Evolutionary conservation across 2,113 vertebrate genomes (phyloP).

Genomic region (Pardalotus punctatus): DNA sequence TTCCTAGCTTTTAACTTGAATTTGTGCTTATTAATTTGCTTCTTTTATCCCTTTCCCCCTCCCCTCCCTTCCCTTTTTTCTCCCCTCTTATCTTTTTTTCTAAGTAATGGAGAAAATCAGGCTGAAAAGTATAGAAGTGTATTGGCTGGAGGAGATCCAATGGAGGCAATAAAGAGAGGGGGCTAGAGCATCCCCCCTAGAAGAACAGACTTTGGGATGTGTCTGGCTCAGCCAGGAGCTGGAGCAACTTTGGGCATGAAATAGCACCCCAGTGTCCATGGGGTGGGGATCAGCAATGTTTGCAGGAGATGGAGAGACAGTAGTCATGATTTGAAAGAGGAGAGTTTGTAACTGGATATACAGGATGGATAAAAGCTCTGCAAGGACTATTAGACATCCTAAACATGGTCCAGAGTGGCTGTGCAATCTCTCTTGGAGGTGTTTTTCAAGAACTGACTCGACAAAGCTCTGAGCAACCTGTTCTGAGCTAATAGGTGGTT

Average conservation of each 20-base stretch:
- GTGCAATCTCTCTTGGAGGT: neutral
- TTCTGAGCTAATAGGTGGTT: neutral
- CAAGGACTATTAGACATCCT: neutral
- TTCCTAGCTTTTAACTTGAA: neutral
- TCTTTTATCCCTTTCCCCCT: neutral
- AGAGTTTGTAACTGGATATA: neutral
- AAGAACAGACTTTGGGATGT: no score
- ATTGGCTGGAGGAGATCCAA: neutral
- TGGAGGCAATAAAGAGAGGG: no score
- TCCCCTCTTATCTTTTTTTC: accelerated
- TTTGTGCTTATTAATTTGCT: neutral
- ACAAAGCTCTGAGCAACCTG: neutral
- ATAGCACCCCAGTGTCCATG: accelerated
- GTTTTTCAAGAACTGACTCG: neutral
- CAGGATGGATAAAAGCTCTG: neutral
- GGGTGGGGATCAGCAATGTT: neutral
- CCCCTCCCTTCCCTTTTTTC: neutral
- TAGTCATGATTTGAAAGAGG: neutral
- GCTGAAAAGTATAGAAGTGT: neutral
- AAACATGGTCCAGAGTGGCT: neutral
- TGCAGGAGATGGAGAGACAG: neutral
- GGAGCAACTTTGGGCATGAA: neutral
- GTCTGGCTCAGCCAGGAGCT: neutral
- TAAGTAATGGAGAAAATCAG: neutral
- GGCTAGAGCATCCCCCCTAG: neutral